Conservation (phyloP, 2,113 vertebrate genomes). For the Motacilla tschutschensis region DNA sequence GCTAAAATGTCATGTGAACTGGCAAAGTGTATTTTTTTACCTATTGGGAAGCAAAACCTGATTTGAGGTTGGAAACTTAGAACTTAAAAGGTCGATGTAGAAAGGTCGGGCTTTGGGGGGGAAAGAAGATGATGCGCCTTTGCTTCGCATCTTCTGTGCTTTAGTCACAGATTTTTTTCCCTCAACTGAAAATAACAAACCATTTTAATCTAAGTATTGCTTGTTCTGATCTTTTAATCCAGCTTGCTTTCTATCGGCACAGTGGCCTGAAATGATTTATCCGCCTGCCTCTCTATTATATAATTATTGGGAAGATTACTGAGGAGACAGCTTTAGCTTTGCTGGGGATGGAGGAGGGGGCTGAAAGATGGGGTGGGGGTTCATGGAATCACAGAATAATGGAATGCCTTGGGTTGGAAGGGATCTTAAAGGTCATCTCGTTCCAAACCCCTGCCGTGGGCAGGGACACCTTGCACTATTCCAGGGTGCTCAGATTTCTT, state of each 20-base stretch:
- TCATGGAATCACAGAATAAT: neutral
- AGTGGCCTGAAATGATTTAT: slow-evolving; percentile 26
- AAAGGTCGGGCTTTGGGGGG: neutral
- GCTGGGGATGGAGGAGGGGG: neutral
- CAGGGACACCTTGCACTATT: neutral
- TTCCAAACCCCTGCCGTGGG: rapidly evolving
- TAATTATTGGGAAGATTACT: slow-evolving; percentile 60
- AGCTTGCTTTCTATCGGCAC: slow-evolving; percentile 13
- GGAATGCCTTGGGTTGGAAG: neutral
- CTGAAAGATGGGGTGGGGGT: neutral
- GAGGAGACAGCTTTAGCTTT: neutral
- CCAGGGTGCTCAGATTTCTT: neutral
- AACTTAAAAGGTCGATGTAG: neutral
- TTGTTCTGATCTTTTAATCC: slow-evolving; percentile 62
- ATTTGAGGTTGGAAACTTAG: neutral
- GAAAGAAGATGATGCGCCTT: neutral
- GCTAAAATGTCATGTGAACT: neutral
- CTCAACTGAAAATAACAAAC: slow-evolving; percentile 20
- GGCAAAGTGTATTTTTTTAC: neutral
- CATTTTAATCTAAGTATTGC: slow-evolving; percentile 50
- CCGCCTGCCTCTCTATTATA: slow-evolving; percentile 34
- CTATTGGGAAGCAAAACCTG: neutral
- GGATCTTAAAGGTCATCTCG: neutral
- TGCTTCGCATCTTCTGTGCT: neutral
- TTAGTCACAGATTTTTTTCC: neutral